A percentile compares a stretch with the other conserved stretches of the same genome.
These are phyloP conservation scores for Spilosoma lubricipeda DNA, from an alignment of 2,888 invertebrate species.

Conservation along the genomic window DNA sequence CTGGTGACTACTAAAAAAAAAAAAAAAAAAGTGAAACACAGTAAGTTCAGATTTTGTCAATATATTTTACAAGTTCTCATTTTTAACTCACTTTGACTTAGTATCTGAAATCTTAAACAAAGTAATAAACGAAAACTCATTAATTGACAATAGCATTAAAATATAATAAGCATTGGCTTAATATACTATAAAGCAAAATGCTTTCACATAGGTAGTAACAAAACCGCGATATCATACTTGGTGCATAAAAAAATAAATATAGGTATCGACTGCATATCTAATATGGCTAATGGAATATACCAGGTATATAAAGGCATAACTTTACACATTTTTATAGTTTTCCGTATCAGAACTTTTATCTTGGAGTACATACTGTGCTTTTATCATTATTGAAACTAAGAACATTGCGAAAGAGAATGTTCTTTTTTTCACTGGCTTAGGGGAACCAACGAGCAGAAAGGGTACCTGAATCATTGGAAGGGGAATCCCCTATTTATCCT, in stretches of 20 bases:
- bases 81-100: too few relatives aligned
- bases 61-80: too few relatives aligned
- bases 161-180: too few relatives aligned
- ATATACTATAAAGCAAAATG: not conserved
- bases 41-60: too few relatives aligned
- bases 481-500: not conserved
- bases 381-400: not conserved
- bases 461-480: not conserved
- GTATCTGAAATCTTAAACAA: too few relatives aligned
- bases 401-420: not conserved
- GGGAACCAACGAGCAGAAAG: not conserved
- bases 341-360: not conserved
- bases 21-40: too few relatives aligned
- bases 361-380: not conserved
- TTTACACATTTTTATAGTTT: not conserved
- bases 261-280: not conserved
- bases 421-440: not conserved
- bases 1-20: too few relatives aligned
- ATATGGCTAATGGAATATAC: not conserved
- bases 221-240: not conserved
- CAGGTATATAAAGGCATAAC: not conserved
- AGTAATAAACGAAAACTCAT: not conserved
- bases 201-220: not conserved
- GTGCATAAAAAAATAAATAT: not conserved
- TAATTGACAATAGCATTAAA: too few relatives aligned